These are phyloP conservation scores for Lemur catta DNA, from an alignment of 2,797 vertebrate genomes.

Conservation along the genomic window DNA sequence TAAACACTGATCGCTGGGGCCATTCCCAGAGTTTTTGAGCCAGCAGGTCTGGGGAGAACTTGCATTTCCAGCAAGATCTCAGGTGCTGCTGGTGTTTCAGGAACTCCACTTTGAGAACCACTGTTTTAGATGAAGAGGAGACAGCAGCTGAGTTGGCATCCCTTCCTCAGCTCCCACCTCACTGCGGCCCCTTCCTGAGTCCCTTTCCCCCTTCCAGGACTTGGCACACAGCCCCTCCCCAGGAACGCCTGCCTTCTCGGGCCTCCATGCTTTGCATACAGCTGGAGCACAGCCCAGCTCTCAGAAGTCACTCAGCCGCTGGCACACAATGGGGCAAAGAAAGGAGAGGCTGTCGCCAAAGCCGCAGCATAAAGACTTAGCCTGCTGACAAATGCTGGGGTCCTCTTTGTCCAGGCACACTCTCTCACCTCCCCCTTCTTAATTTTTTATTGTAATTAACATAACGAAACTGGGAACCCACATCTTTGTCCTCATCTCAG, in stretches of 20 bases:
- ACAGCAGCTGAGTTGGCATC: background rate
- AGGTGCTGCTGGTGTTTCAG: background rate
- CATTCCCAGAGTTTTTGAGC: background rate
- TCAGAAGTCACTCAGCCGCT: background rate
- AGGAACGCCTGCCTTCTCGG: rapidly evolving
- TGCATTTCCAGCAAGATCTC: background rate
- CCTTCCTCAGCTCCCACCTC: background rate
- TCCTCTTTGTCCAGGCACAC: background rate
- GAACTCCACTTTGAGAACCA: background rate
- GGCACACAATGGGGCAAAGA: background rate
- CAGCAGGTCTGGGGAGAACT: background rate
- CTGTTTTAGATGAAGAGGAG: background rate
- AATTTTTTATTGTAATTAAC: conserved; percentile 4
- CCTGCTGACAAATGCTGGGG: background rate
- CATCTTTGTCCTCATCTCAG: background rate
- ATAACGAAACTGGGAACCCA: background rate
- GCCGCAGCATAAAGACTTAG: background rate
- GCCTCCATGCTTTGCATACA: conserved; percentile 52
- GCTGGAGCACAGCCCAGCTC: conserved; percentile 16
- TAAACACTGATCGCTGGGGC: background rate
- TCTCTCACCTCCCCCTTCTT: background rate
- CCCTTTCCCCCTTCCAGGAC: background rate
- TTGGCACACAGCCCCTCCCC: background rate
- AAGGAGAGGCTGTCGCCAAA: background rate
- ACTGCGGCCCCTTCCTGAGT: rapidly evolving